Base-by-base conservation (phyloP, 35 echinoderm and acorn worm species). In the Apostichopus californicus region DNA sequence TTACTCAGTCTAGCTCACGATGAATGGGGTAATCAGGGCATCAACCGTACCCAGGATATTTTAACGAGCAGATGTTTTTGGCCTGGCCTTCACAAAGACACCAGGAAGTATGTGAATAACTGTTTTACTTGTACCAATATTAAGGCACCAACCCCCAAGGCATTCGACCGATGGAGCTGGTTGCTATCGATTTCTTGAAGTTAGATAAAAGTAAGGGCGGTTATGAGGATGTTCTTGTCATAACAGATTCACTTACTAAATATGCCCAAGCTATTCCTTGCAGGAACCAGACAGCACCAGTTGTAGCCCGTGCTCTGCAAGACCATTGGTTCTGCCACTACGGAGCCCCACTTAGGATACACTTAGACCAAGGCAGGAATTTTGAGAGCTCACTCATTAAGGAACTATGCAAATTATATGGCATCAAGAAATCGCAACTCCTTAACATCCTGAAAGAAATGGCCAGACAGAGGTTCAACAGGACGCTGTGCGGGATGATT, bases 331-430 rank as follows among this genome's bases (percentile, higher is more conserved):
- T 93, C 61, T 55, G 46, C 15, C 85, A 63, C 64, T 93, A 89
- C 70, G 85, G 92, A 24, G 77, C 84, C 17, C 91, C 94, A 15
- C 65, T 57, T 46, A 12, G 77, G 13, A 56, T 95, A 20, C 94
- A 92, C 59, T 87, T 24, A 10, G 91, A 95, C 61, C 94, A 91
- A 82, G 94, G 90, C 1, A 21, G 91, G 61, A 92, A 84, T 64
- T 95, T 92, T 86, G 88, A 94, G 84, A 75, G 90, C 78, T n/a
- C 6, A 13, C 55, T 92, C 5, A 87, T 95, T 15, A 64, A 57
- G 59, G 94, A 94, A 77, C 24, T 91, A 78, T 94, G 89, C 58
- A 91, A 91, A 58, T 57, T 94, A 9, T 94, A 92, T 58, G 90
- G 83, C 1, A 91, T 92, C 11, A 28, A 57, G 4, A 94, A 94